A percentile compares a stretch with the other conserved stretches of the same genome.
phyloP scores from a whole-genome alignment of 2,888 invertebrate species.

The Cerastis leucographa region DNA sequence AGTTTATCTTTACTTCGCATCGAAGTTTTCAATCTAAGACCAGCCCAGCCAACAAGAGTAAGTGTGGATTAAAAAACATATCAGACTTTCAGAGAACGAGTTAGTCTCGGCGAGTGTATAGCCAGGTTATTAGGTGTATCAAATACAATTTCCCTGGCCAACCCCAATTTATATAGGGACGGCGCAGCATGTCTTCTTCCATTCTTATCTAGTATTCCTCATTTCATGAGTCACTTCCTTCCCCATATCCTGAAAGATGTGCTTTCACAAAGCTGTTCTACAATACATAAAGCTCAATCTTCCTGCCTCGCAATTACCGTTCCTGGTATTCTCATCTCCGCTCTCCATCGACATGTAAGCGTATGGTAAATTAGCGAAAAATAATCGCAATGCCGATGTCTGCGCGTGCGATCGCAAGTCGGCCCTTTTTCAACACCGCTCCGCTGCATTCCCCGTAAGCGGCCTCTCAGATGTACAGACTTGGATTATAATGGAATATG shows the following conservation, averaged over 20 bases:
- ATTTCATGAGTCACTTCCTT: background rate
- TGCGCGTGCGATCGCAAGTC: constrained; percentile 62
- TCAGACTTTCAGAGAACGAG: background rate
- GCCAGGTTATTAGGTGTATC: background rate
- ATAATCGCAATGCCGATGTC: constrained; percentile 74
- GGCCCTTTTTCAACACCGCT: constrained; percentile 66
- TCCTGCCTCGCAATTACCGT: constrained; percentile 57
- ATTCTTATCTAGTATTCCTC: background rate
- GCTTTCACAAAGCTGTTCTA: constrained; percentile 10
- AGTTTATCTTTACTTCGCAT: constrained; percentile 1
- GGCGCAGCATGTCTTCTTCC: background rate
- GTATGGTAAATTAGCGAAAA: constrained; percentile 87
- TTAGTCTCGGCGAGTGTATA: background rate
- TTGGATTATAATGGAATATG: constrained; percentile 54
- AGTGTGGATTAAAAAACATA: background rate
- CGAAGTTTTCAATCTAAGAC: background rate
- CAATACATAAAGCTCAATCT: constrained; percentile 36
- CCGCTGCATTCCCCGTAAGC: constrained; percentile 64
- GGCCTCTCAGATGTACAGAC: constrained; percentile 59
- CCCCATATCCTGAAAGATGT: background rate
- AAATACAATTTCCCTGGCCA: background rate
- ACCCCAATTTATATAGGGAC: background rate
- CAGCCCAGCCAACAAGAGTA: no score
- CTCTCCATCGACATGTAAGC: constrained; percentile 72
- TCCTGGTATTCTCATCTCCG: constrained; percentile 69